Evolutionary conservation across 2,888 invertebrate species (phyloP), one percentile per base, ranked within the genome.

Genomic region (Listrodromus nycthemerus): DNA sequence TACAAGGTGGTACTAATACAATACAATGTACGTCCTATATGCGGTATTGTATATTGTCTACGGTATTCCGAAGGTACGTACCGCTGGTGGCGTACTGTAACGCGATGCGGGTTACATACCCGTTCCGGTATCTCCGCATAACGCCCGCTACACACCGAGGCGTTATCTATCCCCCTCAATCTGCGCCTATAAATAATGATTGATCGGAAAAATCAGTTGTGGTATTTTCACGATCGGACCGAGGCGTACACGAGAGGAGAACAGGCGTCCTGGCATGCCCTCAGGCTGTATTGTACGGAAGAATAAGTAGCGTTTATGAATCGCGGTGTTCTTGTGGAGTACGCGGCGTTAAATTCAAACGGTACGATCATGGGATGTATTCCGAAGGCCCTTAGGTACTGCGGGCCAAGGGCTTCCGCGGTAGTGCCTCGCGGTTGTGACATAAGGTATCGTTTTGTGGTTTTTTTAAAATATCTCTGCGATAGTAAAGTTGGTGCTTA

Each of bases 111-210:
- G 87, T 88, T 90, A 88, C 89, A 88, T 88, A 89, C 89, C 41
- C 89, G 86, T 88, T 89, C 85, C 85, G 87, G 87, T 88, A 87
- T 88, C 83, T 67, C 67, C 65, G 55, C 61, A 61, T 67, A 80
- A 69, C 87, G 78, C 83, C 82, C 86, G 87, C 87, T 87, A 88
- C 30, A n/a, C 27, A 61, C 86, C 87, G 76, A 76, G 83, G 85
- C 80, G 80, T 86, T 88, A 89, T 90, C 89, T 86, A 84, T 81
- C 84, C 85, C 70, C 74, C 76, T 74, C 83, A 73, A 86, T 87
- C 87, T 55, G 86, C 84, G 85, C 87, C 88, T 85, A 88, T 90
- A 89, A 90, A 90, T 89, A 89, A 89, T 89, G 87, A 87, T 85
- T 87, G 87, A 89, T 87, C 87, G 87, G 87, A 87, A 87, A 87